Conservation (phyloP, 2,797 vertebrate species). For the Vespertilio murinus region DNA sequence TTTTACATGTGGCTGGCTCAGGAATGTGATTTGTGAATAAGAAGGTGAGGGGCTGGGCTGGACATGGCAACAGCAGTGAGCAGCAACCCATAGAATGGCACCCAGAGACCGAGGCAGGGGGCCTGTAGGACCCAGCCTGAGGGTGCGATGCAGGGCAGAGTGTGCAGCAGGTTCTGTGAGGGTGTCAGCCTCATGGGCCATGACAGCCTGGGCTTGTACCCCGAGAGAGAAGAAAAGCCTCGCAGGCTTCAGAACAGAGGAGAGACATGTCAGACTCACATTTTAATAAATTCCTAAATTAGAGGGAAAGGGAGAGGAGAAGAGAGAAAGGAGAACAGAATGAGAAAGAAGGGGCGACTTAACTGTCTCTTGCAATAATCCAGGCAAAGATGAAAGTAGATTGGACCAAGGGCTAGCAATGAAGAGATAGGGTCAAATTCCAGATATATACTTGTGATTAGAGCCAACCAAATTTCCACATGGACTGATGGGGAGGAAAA, state of each 20-base stretch:
- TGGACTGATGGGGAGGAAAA: not conserved
- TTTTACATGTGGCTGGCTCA: not conserved
- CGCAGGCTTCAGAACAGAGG: not conserved
- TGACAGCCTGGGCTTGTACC: not conserved
- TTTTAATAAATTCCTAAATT: not conserved
- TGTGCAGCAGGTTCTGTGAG: too few species aligned
- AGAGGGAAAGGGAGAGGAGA: not conserved
- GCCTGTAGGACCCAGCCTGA: too few species aligned
- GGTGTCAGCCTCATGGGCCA: rapidly evolving
- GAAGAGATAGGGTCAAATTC: not conserved
- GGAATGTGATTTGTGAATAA: not conserved
- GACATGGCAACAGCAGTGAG: rapidly evolving
- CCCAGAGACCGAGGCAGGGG: not conserved
- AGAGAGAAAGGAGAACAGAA: not conserved
- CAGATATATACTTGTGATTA: not conserved
- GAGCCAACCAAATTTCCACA: not conserved
- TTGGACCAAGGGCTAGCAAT: not conserved
- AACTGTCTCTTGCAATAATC: not conserved
- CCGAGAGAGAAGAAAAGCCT: too few species aligned
- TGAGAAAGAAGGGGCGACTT: too few species aligned
- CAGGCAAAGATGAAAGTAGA: not conserved
- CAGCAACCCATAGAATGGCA: too few species aligned
- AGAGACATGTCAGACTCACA: too few species aligned
- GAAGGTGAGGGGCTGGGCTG: rapidly evolving
- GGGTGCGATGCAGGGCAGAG: too few species aligned